A percentile compares a stretch with the other conserved stretches of the same genome.
phyloP scores from a whole-genome alignment of 1,140 invertebrate species.

The Meloidogyne chitwoodi region DNA sequence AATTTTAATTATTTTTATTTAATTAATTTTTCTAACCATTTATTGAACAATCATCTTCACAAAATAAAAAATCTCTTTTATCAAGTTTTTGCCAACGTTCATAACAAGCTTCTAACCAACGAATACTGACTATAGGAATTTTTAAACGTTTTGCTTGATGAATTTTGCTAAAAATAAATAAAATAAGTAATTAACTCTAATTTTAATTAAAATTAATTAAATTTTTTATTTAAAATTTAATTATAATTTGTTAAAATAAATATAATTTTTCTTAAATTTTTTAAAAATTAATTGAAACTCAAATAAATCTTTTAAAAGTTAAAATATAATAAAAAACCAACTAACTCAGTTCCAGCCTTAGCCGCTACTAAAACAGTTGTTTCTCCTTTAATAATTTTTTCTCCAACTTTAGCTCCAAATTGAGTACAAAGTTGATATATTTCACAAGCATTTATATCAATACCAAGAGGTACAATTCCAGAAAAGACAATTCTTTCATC shows the following conservation, averaged over 20 bases:
- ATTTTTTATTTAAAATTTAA: too few species aligned
- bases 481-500: conserved; percentile 35
- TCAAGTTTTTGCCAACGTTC: conserved; percentile 30
- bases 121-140: conserved; percentile 26
- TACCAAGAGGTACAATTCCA: conserved; percentile 26
- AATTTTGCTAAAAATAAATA: conserved; percentile 22
- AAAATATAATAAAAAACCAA: neutral
- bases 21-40: neutral
- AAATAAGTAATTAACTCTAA: too few species aligned
- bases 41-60: conserved; percentile 2
- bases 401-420: conserved; percentile 22
- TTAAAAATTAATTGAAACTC: too few species aligned
- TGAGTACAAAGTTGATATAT: conserved; percentile 22
- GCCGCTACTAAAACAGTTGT: conserved; percentile 32
- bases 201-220: too few species aligned
- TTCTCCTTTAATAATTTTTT: conserved; percentile 13
- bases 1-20: neutral
- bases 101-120: conserved; percentile 31
- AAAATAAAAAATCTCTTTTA: conserved; percentile 33
- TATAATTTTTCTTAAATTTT: too few species aligned
- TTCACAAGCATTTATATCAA: conserved; percentile 8
- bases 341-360: conserved; percentile 25
- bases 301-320: neutral
- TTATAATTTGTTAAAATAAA: too few species aligned
- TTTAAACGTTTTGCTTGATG: conserved; percentile 9